Conservation (phyloP, 2,113 vertebrate genomes). For the Pithys albifrons region DNA sequence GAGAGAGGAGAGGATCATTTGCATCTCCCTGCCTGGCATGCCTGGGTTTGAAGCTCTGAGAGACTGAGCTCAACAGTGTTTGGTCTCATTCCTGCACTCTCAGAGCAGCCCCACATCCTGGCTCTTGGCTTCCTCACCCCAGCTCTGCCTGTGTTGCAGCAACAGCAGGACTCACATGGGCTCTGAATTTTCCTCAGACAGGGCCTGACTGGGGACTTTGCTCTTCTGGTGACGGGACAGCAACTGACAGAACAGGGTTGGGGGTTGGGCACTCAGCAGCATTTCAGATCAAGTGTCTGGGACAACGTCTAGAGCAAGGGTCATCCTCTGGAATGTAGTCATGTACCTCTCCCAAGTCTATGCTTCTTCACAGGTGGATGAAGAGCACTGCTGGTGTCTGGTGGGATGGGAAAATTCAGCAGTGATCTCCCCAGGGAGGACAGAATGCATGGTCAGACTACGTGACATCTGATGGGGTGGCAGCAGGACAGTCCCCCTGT, state of each 20-base stretch:
- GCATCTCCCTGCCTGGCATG: neutral
- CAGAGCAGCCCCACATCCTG: neutral
- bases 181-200: neutral
- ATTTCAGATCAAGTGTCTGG: rapidly evolving
- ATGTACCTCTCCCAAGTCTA: rapidly evolving
- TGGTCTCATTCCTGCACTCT: neutral
- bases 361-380: neutral
- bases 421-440: neutral
- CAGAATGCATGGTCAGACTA: rapidly evolving
- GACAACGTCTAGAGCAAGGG: neutral
- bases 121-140: neutral
- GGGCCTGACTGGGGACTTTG: neutral
- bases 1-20: neutral
- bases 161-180: rapidly evolving
- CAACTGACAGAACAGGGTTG: rapidly evolving
- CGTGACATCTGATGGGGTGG: neutral
- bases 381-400: neutral
- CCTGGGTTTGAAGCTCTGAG: neutral
- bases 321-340: neutral
- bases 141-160: neutral
- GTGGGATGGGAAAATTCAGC: neutral
- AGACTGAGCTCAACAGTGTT: neutral
- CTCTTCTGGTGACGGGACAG: neutral
- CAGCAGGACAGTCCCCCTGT: neutral
- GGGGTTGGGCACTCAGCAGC: rapidly evolving